Percentiles rank a stretch among this genome's conserved stretches.
Evolutionary conservation across 2,113 vertebrate species (phyloP).

Genomic region (Poeciliopsis occidentalis): DNA sequence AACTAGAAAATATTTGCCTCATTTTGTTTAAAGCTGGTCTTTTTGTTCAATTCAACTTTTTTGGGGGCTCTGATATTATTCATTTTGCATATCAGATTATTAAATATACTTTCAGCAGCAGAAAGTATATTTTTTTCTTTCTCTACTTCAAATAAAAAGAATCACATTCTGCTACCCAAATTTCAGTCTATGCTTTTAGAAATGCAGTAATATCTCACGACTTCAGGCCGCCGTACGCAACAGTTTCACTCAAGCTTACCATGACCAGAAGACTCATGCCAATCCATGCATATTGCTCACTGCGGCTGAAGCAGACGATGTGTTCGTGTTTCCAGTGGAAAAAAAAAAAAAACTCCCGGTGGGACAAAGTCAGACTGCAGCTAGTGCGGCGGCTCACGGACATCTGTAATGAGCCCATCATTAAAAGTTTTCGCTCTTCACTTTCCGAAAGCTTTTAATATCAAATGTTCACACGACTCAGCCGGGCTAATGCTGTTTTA

Average conservation of each 20-base stretch:
- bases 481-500: constrained; percentile 26
- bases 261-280: neutral
- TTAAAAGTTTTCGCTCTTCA: constrained; percentile 22
- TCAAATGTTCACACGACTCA: constrained; percentile 23
- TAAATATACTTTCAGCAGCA: neutral
- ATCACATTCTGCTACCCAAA: neutral
- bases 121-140: neutral
- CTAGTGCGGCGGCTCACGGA: constrained; percentile 15
- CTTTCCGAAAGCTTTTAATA: constrained; percentile 22
- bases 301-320: constrained; percentile 1
- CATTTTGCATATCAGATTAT: neutral
- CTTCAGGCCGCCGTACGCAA: neutral
- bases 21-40: too few relatives aligned
- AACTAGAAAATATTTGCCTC: too few relatives aligned
- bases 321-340: neutral
- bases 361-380: constrained; percentile 14
- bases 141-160: neutral
- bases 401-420: constrained; percentile 28
- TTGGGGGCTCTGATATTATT: neutral
- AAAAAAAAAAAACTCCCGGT: neutral
- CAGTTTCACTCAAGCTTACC: neutral
- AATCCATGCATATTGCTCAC: neutral
- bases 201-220: neutral
- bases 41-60: neutral
- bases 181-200: neutral